phyloP scores from a whole-genome alignment of 2,113 vertebrate genomes.

The Nibea coibor region DNA sequence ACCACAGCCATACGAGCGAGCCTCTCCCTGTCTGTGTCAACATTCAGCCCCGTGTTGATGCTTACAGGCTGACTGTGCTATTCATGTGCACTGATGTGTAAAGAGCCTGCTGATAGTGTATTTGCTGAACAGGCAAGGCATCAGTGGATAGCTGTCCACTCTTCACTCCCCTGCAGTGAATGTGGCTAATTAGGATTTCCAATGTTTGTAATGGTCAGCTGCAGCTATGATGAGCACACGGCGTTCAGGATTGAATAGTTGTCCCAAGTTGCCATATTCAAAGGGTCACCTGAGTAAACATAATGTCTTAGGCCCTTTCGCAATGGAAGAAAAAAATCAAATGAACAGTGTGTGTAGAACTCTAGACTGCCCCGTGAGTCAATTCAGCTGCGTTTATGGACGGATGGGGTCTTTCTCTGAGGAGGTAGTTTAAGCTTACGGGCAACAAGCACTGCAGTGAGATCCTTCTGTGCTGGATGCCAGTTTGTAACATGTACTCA shows the following conservation, averaged over 20 bases:
- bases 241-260: slow-evolving; percentile 29
- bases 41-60: slow-evolving; percentile 77
- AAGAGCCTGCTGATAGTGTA: slow-evolving; percentile 83
- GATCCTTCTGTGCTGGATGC: background rate
- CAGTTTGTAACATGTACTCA: background rate
- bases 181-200: slow-evolving; percentile 79
- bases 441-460: background rate
- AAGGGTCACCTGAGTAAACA: slow-evolving; percentile 16
- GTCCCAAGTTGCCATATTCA: slow-evolving; percentile 28
- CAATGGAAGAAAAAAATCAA: slow-evolving; percentile 7
- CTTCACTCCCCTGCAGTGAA: slow-evolving; percentile 70
- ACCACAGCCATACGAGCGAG: slow-evolving; percentile 59
- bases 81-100: slow-evolving; percentile 85
- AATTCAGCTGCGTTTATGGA: background rate
- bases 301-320: slow-evolving; percentile 2
- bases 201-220: slow-evolving; percentile 70
- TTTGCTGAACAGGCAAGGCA: slow-evolving; percentile 82
- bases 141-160: slow-evolving; percentile 75
- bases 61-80: slow-evolving; percentile 81
- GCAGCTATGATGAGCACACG: slow-evolving; percentile 54
- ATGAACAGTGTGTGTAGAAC: slow-evolving; percentile 18
- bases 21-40: slow-evolving; percentile 81
- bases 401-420: slow-evolving; percentile 4
- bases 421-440: background rate
- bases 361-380: background rate